Percentiles rank a stretch among this genome's conserved stretches.
Conservation (phyloP, 2,797 vertebrate genomes). For the Prionace glauca region DNA sequence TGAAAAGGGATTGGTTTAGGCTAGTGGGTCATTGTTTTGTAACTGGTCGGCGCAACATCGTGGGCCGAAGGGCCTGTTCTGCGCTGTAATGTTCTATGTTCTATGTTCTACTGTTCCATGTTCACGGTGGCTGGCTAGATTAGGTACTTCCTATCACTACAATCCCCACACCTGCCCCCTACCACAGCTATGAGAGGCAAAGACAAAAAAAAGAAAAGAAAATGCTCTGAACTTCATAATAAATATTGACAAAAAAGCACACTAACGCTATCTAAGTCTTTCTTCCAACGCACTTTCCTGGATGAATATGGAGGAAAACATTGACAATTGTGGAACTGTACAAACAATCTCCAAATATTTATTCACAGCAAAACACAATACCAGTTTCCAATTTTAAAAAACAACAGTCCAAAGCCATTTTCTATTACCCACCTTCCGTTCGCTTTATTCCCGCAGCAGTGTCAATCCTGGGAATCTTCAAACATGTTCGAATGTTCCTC, state of each 20-base stretch:
- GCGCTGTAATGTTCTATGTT: too few relatives aligned
- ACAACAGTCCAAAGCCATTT: background rate
- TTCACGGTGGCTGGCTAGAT: too few relatives aligned
- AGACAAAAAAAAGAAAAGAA: background rate
- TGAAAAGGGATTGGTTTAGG: too few relatives aligned
- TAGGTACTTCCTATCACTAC: background rate
- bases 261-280: background rate
- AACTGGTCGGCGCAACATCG: too few relatives aligned
- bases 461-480: constrained; percentile 6
- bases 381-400: background rate
- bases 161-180: too few relatives aligned
- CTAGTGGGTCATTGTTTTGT: too few relatives aligned
- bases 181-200: too few relatives aligned
- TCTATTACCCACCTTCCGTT: background rate
- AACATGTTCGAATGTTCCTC: background rate
- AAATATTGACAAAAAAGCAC: background rate
- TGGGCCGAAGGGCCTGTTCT: too few relatives aligned
- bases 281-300: background rate
- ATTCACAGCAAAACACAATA: background rate
- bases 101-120: too few relatives aligned
- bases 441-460: background rate
- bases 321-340: too few relatives aligned
- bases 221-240: background rate
- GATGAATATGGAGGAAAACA: background rate
- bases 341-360: background rate